phyloP scores from a whole-genome alignment of 2,797 vertebrate genomes.

The Jordanella pulchra region DNA sequence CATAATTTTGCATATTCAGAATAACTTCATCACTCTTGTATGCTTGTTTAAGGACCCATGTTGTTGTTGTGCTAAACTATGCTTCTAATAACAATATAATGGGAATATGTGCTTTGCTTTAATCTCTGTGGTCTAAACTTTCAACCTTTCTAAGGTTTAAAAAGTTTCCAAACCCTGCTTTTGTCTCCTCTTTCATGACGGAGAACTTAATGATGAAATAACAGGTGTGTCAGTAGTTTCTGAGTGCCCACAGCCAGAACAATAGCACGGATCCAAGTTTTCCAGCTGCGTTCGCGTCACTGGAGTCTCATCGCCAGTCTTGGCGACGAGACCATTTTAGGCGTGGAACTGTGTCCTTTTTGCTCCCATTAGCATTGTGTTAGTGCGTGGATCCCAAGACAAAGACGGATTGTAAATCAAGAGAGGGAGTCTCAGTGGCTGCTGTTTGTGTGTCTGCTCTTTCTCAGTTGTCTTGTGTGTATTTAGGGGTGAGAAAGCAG shows the following conservation, averaged over 20 bases:
- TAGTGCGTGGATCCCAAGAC: constrained; percentile 45
- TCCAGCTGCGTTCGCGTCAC: constrained; percentile 34
- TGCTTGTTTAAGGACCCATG: neutral
- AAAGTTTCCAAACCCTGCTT: neutral
- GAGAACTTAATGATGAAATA: constrained; percentile 8
- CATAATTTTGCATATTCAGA: neutral
- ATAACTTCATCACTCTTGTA: neutral
- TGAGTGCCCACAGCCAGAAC: constrained; percentile 18
- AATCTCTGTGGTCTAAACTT: neutral
- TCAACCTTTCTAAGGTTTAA: neutral
- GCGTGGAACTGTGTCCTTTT: constrained; percentile 61
- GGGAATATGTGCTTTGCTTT: no score
- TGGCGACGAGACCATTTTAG: constrained; percentile 72
- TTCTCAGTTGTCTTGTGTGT: constrained; percentile 54
- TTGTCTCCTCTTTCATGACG: constrained; percentile 3
- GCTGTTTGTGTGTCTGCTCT: constrained; percentile 69
- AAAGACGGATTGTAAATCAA: constrained; percentile 73
- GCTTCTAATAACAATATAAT: neutral
- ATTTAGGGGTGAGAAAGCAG: constrained; percentile 24
- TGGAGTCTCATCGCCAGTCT: constrained; percentile 15
- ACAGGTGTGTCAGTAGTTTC: neutral
- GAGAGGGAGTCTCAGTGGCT: constrained; percentile 57
- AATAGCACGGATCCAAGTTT: constrained; percentile 1
- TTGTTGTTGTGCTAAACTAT: neutral
- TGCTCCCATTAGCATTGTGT: constrained; percentile 56